Evolutionary conservation across 2,113 vertebrate genomes (phyloP).

Genomic region (Rhinopithecus roxellana): DNA sequence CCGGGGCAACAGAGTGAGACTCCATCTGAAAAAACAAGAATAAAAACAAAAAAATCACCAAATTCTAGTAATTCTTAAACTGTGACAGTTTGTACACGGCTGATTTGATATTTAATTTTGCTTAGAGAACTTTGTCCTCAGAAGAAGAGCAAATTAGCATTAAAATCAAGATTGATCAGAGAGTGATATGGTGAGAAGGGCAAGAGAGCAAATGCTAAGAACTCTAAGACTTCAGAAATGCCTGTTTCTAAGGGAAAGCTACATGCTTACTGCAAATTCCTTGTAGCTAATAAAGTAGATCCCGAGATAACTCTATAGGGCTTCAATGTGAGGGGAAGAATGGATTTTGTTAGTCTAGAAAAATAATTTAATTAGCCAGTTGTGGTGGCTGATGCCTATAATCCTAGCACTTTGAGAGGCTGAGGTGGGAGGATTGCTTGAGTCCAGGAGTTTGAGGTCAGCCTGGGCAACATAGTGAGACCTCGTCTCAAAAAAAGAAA

Average conservation of each 20-base stretch:
- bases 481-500: too few species aligned
- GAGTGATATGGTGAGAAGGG: too few species aligned
- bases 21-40: too few species aligned
- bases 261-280: not conserved
- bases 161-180: not conserved
- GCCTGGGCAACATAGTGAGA: too few species aligned
- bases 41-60: not conserved
- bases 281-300: not conserved
- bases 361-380: not conserved
- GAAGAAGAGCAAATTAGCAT: not conserved
- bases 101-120: not conserved
- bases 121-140: not conserved
- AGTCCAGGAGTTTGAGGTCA: too few species aligned
- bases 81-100: not conserved
- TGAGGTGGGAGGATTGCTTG: too few species aligned
- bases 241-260: not conserved
- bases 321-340: not conserved
- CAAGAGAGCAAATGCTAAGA: not conserved
- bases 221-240: not conserved
- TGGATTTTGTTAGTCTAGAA: not conserved
- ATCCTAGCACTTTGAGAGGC: too few species aligned
- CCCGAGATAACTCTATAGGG: not conserved
- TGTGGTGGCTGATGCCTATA: too few species aligned
- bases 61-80: not conserved
- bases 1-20: too few species aligned